Evolutionary conservation across 1,140 invertebrate species (phyloP), one percentile per base, ranked within the genome.

Genomic region (Bemisia tabaci): DNA sequence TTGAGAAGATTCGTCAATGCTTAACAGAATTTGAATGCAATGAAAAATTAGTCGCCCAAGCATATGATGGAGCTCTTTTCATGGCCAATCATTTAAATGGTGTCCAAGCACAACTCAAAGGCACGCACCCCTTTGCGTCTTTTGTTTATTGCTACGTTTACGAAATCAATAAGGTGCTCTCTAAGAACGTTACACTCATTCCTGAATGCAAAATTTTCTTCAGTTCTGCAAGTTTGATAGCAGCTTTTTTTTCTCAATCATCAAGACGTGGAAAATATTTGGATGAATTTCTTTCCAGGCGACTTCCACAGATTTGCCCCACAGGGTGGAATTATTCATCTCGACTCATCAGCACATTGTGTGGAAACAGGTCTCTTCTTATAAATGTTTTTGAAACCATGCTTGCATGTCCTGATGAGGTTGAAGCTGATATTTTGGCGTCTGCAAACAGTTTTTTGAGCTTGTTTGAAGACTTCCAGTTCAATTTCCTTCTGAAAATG

Each of bases 131-230:
- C 60, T 27, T 33, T 66, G 62, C 61, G 2, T 26, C 71, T 12
- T 68, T 72, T 67, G 65, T 69, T 17, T 69, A 70, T 63, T 71
- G 66, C 39, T 70, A 68, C 63, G 66, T 65, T n/a, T 68, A 72
- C 62, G 48, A 66, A 26, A 25, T 71, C 26, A 72, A 71, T 66
- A 48, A 69, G 26, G 67, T 71, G 2, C 64, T 77, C 59, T 67
- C 73, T 69, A 17, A 65, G 12, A 48, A 48, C 0, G 60, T 62
- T 22, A 68, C 59, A 12, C 65, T 61, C 27, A 70, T 69, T 26
- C 61, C 63, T n/a, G 26, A 67, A 33, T 71, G 70, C 22, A 69
- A 66, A 63, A 26, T 71, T 2, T 69, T 68, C 59, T 68, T 69
- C 27, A 64, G 39, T 26, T 60, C 60, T 59, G 17, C 59, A 33